Percentiles rank a stretch among this genome's conserved stretches.
phyloP scores from a whole-genome alignment of 2,113 vertebrate genomes.

The Orycteropus afer region DNA sequence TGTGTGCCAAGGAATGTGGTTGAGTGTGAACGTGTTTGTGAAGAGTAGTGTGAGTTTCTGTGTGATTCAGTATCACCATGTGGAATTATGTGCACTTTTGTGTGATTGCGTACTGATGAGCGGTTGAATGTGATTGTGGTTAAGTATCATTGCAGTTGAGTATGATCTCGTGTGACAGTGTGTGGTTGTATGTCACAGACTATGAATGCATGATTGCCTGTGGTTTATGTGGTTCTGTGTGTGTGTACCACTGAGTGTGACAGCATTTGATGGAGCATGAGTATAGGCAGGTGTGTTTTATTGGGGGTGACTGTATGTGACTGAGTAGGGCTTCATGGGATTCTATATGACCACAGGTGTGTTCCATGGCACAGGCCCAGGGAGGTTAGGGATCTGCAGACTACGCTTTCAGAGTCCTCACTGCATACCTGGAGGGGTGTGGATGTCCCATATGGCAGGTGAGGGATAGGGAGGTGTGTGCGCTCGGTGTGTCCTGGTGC shows the following conservation, averaged over 20 bases:
- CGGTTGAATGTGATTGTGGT: fast-evolving
- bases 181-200: neutral
- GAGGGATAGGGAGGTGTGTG: neutral
- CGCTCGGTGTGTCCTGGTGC: neutral
- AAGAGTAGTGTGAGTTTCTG: neutral
- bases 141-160: fast-evolving
- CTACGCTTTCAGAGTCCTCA: neutral
- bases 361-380: too few relatives aligned
- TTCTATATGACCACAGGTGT: neutral
- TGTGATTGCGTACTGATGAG: neutral
- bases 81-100: too few relatives aligned
- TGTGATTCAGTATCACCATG: neutral
- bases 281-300: neutral
- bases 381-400: neutral
- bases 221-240: neutral
- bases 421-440: neutral
- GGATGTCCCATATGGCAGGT: too few relatives aligned
- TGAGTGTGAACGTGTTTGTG: neutral
- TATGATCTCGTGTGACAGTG: fast-evolving
- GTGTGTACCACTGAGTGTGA: neutral
- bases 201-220: fast-evolving
- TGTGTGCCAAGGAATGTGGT: fast-evolving
- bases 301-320: neutral
- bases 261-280: fast-evolving
- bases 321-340: neutral